Evolutionary conservation across 2,113 vertebrate species (phyloP), one percentile per base, ranked within the genome.

Genomic region (Pyrgilauda ruficollis): DNA sequence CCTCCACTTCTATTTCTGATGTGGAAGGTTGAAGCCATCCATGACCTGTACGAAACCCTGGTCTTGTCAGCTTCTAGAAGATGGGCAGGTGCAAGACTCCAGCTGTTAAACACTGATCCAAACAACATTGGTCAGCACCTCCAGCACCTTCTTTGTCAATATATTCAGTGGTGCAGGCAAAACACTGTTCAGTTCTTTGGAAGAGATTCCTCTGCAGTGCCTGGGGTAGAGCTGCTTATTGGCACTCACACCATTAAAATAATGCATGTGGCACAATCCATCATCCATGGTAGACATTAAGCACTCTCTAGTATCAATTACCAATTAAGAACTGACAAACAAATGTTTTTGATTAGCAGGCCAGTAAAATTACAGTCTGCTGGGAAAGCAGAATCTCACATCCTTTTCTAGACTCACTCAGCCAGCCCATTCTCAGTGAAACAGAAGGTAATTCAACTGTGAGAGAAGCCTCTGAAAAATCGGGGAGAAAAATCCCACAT

Each of bases 241-340:
- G 67, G 70, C 0, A 0, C 50, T 84, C 41, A 49, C 8, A 3
- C 7, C 3, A 41, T 61, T 90, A 63, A 77, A 90, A 66, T 43
- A 47, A 50, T 6, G 13, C 31, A 44, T 30, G n/a, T 39, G 46
- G 79, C 46, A 82, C 79, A 64, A 85, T 69, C 49, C 55, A 68
- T 93, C 89, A 94, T 19, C 58, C 39, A 9, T 9, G 15, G 28
- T 12, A 88, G 94, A 58, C 50, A 64, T 46, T 73, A 69, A 82
- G 43, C 53, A 84, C 62, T 26, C 49, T 83, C 30, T 87, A 85
- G 49, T 79, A 96, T 79, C 58, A 87, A 70, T 85, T 87, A 77
- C 39, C 33, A 93, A 74, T 80, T 85, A 93, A 77, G 50, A 92
- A 22, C 39, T 90, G 59, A 74, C 50, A 88, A 85, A 83, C 2